Percentiles rank a stretch among this genome's conserved stretches.
Evolutionary conservation across 2,113 vertebrate genomes (phyloP).

Genomic region (Galbula dea): DNA sequence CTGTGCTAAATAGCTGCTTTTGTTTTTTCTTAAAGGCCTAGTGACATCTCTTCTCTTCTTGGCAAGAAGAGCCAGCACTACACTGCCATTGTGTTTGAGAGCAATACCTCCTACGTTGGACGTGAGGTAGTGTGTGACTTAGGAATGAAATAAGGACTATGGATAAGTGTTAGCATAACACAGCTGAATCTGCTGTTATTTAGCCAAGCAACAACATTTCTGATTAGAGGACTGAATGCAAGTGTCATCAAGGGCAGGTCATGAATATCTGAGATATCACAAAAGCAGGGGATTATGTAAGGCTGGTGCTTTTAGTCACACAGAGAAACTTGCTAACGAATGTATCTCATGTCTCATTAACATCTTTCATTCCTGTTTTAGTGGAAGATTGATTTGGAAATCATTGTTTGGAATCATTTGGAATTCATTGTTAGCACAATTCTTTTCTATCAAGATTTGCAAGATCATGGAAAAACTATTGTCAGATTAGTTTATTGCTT

Average conservation of each 20-base stretch:
- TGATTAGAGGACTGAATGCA: neutral
- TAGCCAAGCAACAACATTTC: neutral
- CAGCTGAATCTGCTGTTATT: neutral
- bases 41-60: conserved; percentile 69
- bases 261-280: neutral
- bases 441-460: neutral
- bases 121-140: conserved; percentile 73
- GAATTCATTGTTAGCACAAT: neutral
- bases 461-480: neutral
- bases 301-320: neutral
- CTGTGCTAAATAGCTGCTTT: neutral
- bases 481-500: neutral
- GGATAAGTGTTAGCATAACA: neutral
- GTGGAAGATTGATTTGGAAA: neutral
- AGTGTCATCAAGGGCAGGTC: neutral
- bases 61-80: conserved; percentile 60
- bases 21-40: conserved; percentile 60
- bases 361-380: neutral
- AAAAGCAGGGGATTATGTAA: neutral
- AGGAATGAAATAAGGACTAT: neutral
- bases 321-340: neutral
- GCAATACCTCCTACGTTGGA: conserved; percentile 77
- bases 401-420: no score
- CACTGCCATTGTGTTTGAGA: conserved; percentile 80
- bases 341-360: neutral